Evolutionary conservation across 2,797 vertebrate species (phyloP).

Genomic region (Philypnodon macrostomus): DNA sequence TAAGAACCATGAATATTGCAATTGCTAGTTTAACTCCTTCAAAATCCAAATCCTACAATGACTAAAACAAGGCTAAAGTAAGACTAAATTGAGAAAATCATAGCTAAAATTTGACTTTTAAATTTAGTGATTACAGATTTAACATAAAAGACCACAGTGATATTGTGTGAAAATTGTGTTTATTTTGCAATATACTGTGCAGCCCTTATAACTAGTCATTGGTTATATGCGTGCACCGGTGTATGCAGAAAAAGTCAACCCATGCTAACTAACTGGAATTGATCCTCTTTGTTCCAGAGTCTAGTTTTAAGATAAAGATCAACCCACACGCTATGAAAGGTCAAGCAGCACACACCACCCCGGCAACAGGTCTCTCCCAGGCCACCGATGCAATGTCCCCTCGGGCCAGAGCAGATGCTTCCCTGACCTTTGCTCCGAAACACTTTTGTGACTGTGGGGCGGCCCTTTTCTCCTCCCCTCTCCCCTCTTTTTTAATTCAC

Average conservation of each 20-base stretch:
- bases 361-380: slow-evolving; percentile 78
- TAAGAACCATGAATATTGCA: too few species aligned
- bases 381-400: slow-evolving; percentile 78
- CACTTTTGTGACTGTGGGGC: slow-evolving; percentile 83
- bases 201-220: too few species aligned
- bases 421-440: slow-evolving; percentile 84
- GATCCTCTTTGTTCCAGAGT: slow-evolving; percentile 64
- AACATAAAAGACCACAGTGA: too few species aligned
- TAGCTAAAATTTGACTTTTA: too few species aligned
- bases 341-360: slow-evolving; percentile 63
- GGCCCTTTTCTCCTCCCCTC: slow-evolving; percentile 66
- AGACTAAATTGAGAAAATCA: too few species aligned
- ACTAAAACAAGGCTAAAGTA: too few species aligned
- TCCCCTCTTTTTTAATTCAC: slow-evolving; percentile 65
- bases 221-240: slow-evolving; percentile 9
- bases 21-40: too few species aligned
- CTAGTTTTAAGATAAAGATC: slow-evolving; percentile 53
- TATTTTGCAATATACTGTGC: too few species aligned
- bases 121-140: too few species aligned
- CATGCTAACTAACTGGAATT: slow-evolving; percentile 54
- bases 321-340: slow-evolving; percentile 59
- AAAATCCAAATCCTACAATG: too few species aligned
- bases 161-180: too few species aligned
- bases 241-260: slow-evolving; percentile 25
- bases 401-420: slow-evolving; percentile 89